Evolutionary conservation across 2,797 vertebrate species (phyloP).

Genomic region (Chelonia mydas): DNA sequence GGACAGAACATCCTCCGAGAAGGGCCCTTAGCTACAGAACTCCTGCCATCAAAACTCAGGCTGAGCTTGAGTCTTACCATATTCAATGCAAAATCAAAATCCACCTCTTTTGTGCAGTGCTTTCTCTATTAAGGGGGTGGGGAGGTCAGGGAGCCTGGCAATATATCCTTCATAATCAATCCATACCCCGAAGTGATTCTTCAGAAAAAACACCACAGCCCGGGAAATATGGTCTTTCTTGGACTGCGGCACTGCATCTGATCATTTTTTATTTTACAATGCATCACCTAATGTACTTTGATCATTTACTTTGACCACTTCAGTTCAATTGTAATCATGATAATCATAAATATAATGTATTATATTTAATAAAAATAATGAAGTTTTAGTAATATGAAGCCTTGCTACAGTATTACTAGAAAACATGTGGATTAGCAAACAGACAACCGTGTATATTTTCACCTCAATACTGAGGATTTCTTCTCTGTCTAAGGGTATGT

Average conservation of each 20-base stretch:
- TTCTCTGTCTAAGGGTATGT: background rate
- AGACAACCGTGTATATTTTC: background rate
- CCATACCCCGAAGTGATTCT: background rate
- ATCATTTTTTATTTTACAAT: background rate
- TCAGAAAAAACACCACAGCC: background rate
- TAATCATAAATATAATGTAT: background rate
- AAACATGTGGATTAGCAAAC: background rate
- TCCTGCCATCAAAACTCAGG: background rate
- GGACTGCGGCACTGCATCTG: background rate
- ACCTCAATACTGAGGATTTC: background rate
- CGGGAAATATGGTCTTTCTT: background rate
- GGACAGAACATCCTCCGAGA: background rate
- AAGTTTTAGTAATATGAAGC: background rate
- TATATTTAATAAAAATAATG: background rate
- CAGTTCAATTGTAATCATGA: background rate
- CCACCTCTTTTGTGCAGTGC: background rate
- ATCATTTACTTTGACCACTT: background rate
- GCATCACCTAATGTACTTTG: background rate
- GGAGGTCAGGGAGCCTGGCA: background rate
- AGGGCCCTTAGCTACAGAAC: background rate
- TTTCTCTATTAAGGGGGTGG: background rate
- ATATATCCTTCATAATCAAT: background rate
- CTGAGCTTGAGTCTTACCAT: background rate
- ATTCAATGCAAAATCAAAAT: background rate
- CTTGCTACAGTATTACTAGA: background rate